Base-by-base conservation (phyloP, 1,140 invertebrate species). In the Cataglyphis hispanica region DNA sequence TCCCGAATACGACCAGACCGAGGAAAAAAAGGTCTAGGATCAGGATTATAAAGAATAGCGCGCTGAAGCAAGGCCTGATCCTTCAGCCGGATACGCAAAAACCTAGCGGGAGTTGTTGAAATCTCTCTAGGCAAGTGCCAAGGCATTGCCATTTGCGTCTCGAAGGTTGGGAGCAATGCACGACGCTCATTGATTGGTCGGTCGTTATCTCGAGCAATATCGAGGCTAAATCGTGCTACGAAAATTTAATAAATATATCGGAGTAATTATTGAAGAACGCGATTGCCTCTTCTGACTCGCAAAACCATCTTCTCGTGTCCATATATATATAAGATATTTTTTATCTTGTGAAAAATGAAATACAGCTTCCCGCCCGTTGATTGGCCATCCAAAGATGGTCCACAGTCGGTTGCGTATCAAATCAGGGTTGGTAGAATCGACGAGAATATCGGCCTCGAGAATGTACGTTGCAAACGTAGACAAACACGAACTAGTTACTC, bases 101-200 rank as follows among this genome's bases (percentile, higher is more conserved):
- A 56, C 31, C 22, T 46, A 31, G 56, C 58, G 50, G 4, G 46
- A 60, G n/a, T 58, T 60, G 27, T 10, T 27, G 60, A 19, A 74
- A 64, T 80, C 27, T 69, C 67, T 61, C 31, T 64, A 60, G 70
- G 60, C 89, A 75, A 87, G 85, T 85, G 46, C n/a, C n/a, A n/a
- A 84, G 85, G 80, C 81, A 72, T 67, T 27, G 70, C 61, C 69
- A 60, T 80, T 72, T 31, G 69, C 72, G 80, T 50, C 80, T 78
- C 60, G 69, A 89, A 89, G 81, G 88, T 90, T 90, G 89, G 88
- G 84, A 88, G 88, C 89, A 90, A 81, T 86, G 89, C 84, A 84
- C 75, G 70, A 31, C 25, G 63, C 86, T 0, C 16, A 90, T 90
- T 64, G 88, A 90, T 90, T 90, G 89, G 89, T 64, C 63, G 63